Conservation (phyloP, 2,888 invertebrate species). For the Agriopis leucophaearia region DNA sequence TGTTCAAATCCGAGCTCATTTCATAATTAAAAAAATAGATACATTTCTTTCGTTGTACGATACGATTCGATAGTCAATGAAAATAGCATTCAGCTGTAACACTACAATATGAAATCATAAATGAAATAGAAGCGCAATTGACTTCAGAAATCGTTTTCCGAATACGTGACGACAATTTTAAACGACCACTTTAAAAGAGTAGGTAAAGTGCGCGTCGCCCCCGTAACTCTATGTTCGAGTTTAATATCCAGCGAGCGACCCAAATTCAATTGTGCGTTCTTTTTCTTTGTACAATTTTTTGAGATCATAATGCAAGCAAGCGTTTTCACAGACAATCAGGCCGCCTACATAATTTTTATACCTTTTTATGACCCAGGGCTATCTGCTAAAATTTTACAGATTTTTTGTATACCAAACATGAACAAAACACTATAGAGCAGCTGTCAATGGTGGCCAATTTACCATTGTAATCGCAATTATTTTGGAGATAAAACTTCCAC, state of each 20-base stretch:
- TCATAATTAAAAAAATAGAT: too few species aligned
- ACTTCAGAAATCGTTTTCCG: conserved; percentile 18
- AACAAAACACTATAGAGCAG: too few species aligned
- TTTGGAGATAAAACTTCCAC: too few species aligned
- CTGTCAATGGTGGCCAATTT: too few species aligned
- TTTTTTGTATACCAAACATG: too few species aligned
- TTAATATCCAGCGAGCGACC: neutral
- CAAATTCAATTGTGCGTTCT: neutral
- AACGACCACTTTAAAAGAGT: conserved; percentile 14
- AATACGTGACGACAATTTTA: conserved; percentile 26
- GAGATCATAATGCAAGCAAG: neutral
- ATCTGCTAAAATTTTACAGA: too few species aligned
- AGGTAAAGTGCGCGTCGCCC: conserved; percentile 3
- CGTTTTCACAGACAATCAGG: neutral
- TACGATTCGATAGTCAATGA: too few species aligned
- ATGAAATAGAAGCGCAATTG: conserved; percentile 25
- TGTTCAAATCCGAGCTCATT: too few species aligned
- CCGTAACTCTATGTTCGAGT: conserved; percentile 6
- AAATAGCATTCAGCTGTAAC: neutral
- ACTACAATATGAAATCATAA: conserved; percentile 20
- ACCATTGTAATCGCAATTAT: too few species aligned
- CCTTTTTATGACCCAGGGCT: too few species aligned
- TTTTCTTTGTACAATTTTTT: neutral
- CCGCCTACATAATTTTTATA: too few species aligned
- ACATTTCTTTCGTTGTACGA: too few species aligned